Evolutionary conservation across 2,888 invertebrate species (phyloP).

Genomic region (Eupithecia abbreviata): DNA sequence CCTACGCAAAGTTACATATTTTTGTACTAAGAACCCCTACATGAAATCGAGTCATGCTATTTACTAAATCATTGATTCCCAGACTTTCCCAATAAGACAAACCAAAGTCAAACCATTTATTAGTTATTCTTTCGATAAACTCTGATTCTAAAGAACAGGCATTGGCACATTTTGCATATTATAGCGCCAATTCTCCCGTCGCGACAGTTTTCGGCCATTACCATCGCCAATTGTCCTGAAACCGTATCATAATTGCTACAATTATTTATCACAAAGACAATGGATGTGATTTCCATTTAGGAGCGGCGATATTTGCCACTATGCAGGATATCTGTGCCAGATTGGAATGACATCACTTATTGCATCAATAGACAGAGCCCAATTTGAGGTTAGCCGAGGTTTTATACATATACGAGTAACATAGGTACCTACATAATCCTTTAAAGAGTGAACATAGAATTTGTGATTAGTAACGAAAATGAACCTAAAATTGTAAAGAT

Average conservation of each 20-base stretch:
- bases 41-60: too few species aligned
- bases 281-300: conserved; percentile 53
- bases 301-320: conserved; percentile 66
- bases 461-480: not conserved
- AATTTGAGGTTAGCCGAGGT: not conserved
- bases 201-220: conserved; percentile 37
- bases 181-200: conserved; percentile 28
- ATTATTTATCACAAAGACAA: conserved; percentile 71
- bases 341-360: conserved; percentile 66
- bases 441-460: not conserved
- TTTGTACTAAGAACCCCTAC: too few species aligned
- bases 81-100: too few species aligned
- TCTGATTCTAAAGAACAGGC: not conserved
- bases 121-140: not conserved
- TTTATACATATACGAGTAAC: not conserved
- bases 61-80: too few species aligned
- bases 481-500: not conserved
- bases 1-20: too few species aligned
- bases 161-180: conserved; percentile 5
- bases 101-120: not conserved
- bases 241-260: conserved; percentile 56
- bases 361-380: conserved; percentile 53
- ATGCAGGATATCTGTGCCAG: conserved; percentile 9
- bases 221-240: conserved; percentile 38
- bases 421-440: not conserved